Base-by-base conservation (phyloP, 2,888 invertebrate genomes). In the Chrysomela aeneicollis region DNA sequence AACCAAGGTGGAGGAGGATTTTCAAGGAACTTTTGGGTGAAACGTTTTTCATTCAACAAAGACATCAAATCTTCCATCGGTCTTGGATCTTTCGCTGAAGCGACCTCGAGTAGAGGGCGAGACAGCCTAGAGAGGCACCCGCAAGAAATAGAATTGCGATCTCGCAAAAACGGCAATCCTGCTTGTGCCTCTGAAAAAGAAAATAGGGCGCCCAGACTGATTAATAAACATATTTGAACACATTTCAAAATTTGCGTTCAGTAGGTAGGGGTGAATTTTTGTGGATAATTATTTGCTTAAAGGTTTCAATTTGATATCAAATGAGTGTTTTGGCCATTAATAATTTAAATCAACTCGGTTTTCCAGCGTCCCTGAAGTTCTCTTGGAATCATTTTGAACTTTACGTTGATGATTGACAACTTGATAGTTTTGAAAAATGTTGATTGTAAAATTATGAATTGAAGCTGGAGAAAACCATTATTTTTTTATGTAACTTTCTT, bases 111-210 rank as follows among this genome's bases (percentile, higher is more conserved):
- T 70, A 68, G 64, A 73, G 72, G 71, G 68, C 77, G 74, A 79
- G 77, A 77, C 79, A 79, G 78, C 77, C 78, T 42, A 54, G 72
- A 81, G 82, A 82, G 82, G 81, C 82, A 82, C 81, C 65, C 79
- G 80, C 81, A 82, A 81, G 82, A 80, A 76, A 79, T 76, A 78
- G 76, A 75, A 78, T 79, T 79, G 78, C 78, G 75, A 73, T 73
- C 71, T 67, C 72, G 64, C 67, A 67, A 69, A 65, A 72, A 87
- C 86, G 86, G 86, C 87, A 87, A 85, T 87, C 87, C 88, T 88
- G 89, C 91, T 90, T 89, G 91, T 92, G 92, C 92, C 92, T 92
- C 92, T 92, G 92, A 90, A 91, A 87, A 89, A 86, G 82, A 82
- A 76, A 84, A 84, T 26, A 82, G 83, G 84, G 84, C 81, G 82